phyloP scores from a whole-genome alignment of 2,113 vertebrate species.

The Sander vitreus region DNA sequence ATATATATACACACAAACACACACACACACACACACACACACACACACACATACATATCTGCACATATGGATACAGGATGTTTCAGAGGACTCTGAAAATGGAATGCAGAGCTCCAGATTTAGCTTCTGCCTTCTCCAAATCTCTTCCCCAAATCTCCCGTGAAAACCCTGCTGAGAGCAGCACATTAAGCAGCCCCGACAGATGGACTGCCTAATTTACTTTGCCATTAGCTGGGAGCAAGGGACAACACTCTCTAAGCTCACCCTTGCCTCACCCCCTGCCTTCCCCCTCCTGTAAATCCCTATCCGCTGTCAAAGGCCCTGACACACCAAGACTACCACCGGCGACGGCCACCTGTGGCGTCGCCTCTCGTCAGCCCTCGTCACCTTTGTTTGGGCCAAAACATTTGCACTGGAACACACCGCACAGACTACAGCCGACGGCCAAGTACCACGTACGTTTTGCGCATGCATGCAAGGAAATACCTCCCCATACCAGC shows the following conservation, averaged over 20 bases:
- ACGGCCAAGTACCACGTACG: no score
- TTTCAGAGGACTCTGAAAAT: slow-evolving; percentile 40
- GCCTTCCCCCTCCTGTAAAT: no score
- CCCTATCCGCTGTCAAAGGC: not conserved
- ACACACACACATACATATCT: not conserved
- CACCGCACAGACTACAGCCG: no score
- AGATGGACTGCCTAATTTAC: slow-evolving; percentile 84
- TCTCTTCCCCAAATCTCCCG: slow-evolving; percentile 73
- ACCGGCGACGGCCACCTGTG: no score
- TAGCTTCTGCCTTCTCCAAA: slow-evolving; percentile 66
- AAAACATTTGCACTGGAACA: no score
- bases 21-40: slow-evolving; percentile 11
- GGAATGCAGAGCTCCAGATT: slow-evolving; percentile 54
- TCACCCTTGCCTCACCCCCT: slow-evolving; percentile 32
- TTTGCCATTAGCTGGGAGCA: slow-evolving; percentile 76
- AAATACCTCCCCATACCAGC: no score
- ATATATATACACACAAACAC: slow-evolving; percentile 2
- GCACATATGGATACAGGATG: slow-evolving; percentile 28
- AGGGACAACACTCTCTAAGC: slow-evolving; percentile 42
- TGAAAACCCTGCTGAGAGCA: slow-evolving; percentile 69
- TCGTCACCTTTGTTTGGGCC: no score
- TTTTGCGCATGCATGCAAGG: no score
- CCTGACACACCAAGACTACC: no score
- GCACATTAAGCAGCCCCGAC: slow-evolving; percentile 76
- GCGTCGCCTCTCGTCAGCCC: no score